A percentile compares a stretch with the other conserved stretches of the same genome.
These are phyloP conservation scores for Myiotriccus ornatus DNA, from an alignment of 2,797 vertebrate species.

Conservation along the genomic window DNA sequence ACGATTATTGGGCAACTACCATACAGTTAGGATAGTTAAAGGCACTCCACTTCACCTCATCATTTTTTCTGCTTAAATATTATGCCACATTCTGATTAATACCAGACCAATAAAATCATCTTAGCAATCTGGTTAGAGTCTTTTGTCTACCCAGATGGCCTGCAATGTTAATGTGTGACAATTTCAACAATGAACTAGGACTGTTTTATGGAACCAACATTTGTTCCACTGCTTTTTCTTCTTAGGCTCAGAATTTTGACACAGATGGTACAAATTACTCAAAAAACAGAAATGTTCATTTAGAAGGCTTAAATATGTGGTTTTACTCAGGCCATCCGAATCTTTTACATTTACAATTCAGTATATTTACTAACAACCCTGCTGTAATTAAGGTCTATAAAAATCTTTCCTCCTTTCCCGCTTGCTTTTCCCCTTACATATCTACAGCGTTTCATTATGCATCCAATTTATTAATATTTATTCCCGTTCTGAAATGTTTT, in stretches of 20 bases:
- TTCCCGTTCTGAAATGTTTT: slow-evolving; percentile 70
- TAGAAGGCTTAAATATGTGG: slow-evolving; percentile 85
- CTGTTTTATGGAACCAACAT: slow-evolving; percentile 86
- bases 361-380: slow-evolving; percentile 81
- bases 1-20: slow-evolving; percentile 41
- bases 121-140: slow-evolving; percentile 82
- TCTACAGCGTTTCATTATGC: slow-evolving; percentile 73
- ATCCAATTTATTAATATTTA: slow-evolving; percentile 75
- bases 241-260: slow-evolving; percentile 84
- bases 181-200: slow-evolving; percentile 86
- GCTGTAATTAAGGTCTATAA: slow-evolving; percentile 80
- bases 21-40: slow-evolving; percentile 54
- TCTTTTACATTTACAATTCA: slow-evolving; percentile 81
- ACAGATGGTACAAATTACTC: slow-evolving; percentile 88
- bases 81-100: slow-evolving; percentile 84
- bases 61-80: slow-evolving; percentile 81
- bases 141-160: slow-evolving; percentile 87
- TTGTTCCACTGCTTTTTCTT: slow-evolving; percentile 84
- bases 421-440: slow-evolving; percentile 64
- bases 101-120: slow-evolving; percentile 84
- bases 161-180: slow-evolving; percentile 86
- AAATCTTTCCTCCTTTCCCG: slow-evolving; percentile 69
- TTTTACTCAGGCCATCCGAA: slow-evolving; percentile 81
- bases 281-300: slow-evolving; percentile 85
- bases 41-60: slow-evolving; percentile 76